Evolutionary conservation across 2,113 vertebrate genomes (phyloP).

Genomic region (Suricata suricatta): DNA sequence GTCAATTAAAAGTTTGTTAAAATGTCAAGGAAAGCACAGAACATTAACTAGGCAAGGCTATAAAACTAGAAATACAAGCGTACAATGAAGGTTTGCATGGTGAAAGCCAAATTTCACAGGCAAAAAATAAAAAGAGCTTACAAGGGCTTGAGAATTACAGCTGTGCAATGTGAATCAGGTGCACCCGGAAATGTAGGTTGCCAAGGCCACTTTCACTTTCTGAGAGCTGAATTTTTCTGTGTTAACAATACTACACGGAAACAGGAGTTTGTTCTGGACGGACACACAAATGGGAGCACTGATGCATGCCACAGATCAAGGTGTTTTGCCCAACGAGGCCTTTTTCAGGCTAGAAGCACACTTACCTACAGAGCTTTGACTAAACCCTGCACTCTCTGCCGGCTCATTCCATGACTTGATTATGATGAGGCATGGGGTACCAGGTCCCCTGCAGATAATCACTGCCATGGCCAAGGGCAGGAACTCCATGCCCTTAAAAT

Average conservation of each 20-base stretch:
- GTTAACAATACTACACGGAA: neutral
- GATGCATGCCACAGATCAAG: neutral
- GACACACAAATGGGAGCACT: rapidly evolving
- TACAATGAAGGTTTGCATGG: neutral
- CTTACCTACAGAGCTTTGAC: neutral
- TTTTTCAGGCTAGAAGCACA: neutral
- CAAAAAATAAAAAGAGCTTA: neutral
- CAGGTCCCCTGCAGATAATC: too few species aligned
- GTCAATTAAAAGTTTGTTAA: constrained; percentile 60
- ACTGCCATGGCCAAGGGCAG: neutral
- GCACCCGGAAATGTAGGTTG: neutral
- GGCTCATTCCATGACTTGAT: neutral
- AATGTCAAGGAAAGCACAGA: constrained; percentile 47
- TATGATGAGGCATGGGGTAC: neutral
- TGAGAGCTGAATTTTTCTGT: neutral
- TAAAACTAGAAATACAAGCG: neutral
- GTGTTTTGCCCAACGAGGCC: neutral
- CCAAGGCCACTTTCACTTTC: neutral
- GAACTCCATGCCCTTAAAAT: neutral
- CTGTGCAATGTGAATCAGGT: neutral
- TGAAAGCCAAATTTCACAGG: neutral
- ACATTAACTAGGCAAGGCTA: neutral
- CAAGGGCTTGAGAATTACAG: neutral
- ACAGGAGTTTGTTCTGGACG: neutral
- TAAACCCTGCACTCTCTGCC: neutral